Conservation (phyloP, 2,113 vertebrate genomes). For the Protomyctophum bolini region DNA sequence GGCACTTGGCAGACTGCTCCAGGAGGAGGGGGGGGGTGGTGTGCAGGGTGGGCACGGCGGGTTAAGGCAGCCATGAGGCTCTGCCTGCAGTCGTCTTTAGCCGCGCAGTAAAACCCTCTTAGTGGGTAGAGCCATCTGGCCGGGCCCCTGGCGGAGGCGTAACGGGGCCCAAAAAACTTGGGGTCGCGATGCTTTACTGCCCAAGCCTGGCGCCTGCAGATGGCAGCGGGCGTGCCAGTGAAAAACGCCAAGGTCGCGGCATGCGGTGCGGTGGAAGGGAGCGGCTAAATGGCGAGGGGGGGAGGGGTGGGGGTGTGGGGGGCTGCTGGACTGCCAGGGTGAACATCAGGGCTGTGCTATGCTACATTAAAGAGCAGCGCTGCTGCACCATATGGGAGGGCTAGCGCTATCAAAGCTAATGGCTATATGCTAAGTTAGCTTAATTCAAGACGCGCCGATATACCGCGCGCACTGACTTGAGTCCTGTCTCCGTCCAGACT, state of each 20-base stretch:
- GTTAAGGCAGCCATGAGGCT: conserved; percentile 54
- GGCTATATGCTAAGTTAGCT: conserved; percentile 60
- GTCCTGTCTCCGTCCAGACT: not conserved
- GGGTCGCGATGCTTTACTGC: conserved; percentile 82
- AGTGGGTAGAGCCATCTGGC: conserved; percentile 80
- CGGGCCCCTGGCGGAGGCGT: conserved; percentile 71
- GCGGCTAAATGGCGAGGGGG: conserved; percentile 70
- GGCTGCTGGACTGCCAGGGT: conserved; percentile 48
- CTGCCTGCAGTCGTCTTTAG: conserved; percentile 73
- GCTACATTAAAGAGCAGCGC: conserved; percentile 68
- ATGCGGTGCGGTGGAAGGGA: conserved; percentile 60
- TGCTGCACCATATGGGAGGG: conserved; percentile 65
- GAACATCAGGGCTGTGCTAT: conserved; percentile 67
- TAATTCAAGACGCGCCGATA: conserved; percentile 9
- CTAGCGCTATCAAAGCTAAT: conserved; percentile 71
- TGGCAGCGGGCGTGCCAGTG: conserved; percentile 73
- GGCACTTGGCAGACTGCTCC: conserved; percentile 41
- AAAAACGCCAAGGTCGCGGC: conserved; percentile 77
- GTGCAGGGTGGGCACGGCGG: conserved; percentile 2
- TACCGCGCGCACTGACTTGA: too few relatives aligned
- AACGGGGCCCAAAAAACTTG: conserved; percentile 73
- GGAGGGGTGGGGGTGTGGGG: not conserved
- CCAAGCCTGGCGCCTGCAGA: conserved; percentile 80
- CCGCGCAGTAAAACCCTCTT: conserved; percentile 79
- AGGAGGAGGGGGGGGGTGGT: conserved; percentile 7